Conservation (phyloP, 2,888 invertebrate genomes). For the Drosophila robusta region DNA sequence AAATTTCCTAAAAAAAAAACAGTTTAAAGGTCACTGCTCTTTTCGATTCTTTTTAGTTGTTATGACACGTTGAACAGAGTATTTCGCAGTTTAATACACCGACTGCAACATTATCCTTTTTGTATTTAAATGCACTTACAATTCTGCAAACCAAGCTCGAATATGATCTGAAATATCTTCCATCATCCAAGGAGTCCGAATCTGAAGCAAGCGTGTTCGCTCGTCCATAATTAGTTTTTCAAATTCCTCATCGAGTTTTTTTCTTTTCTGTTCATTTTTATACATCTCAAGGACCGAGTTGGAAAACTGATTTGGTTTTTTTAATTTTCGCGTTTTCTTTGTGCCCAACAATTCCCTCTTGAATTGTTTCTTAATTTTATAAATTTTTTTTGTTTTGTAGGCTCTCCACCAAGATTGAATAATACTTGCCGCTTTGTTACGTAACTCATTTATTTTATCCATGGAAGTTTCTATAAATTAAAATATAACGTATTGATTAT, state of each 20-base stretch:
- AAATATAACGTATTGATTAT: not conserved
- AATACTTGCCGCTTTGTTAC: slow-evolving; percentile 60
- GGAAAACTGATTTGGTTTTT: slow-evolving; percentile 39
- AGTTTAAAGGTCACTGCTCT: too few relatives aligned
- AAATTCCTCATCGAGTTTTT: slow-evolving; percentile 72
- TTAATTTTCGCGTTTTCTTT: slow-evolving; percentile 52
- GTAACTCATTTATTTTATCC: slow-evolving; percentile 12
- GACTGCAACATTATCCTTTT: too few relatives aligned
- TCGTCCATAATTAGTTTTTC: slow-evolving; percentile 85
- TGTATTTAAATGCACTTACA: slow-evolving; percentile 84
- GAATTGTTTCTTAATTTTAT: slow-evolving; percentile 50
- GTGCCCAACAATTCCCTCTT: slow-evolving; percentile 71
- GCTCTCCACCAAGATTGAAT: slow-evolving; percentile 79
- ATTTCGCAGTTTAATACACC: too few relatives aligned
- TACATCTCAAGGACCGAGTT: slow-evolving; percentile 70
- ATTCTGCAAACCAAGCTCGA: slow-evolving; percentile 89
- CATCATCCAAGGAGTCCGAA: slow-evolving; percentile 87
- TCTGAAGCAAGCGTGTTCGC: slow-evolving; percentile 85
- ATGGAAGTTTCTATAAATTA: slow-evolving; percentile 35
- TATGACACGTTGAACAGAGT: too few relatives aligned
- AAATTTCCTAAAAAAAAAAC: too few relatives aligned
- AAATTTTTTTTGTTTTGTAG: slow-evolving; percentile 65
- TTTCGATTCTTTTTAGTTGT: too few relatives aligned
- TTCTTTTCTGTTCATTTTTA: slow-evolving; percentile 66
- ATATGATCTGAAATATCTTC: slow-evolving; percentile 91